phyloP scores from a whole-genome alignment of 1,140 invertebrate genomes.

The Phocides pigmalion region DNA sequence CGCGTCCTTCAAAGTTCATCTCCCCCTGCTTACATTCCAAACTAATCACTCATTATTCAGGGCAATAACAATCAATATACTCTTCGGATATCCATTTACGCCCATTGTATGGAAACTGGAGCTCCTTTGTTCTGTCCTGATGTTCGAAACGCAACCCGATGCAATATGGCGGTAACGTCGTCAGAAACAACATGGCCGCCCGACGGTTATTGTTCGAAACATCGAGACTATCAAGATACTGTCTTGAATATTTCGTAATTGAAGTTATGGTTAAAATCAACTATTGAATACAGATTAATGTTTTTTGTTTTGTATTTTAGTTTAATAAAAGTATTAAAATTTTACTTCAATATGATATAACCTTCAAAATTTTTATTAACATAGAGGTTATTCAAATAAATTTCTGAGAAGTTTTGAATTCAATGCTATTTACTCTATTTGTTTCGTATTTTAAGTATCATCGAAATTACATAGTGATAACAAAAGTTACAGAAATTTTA shows the following conservation, averaged over 20 bases:
- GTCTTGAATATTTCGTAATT: constrained; percentile 1
- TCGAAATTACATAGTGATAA: too few relatives aligned
- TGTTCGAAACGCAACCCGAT: constrained; percentile 42
- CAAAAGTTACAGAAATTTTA: too few relatives aligned
- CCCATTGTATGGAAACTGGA: constrained; percentile 46
- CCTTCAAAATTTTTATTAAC: too few relatives aligned
- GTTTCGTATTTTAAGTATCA: too few relatives aligned
- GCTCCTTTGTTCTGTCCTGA: constrained; percentile 50
- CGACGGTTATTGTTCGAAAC: constrained; percentile 48
- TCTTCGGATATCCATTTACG: constrained; percentile 43
- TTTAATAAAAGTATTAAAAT: too few relatives aligned
- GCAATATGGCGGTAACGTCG: constrained; percentile 56
- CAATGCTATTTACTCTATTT: too few relatives aligned
- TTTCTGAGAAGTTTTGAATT: too few relatives aligned
- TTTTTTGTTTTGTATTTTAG: not conserved
- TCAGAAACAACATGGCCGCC: constrained; percentile 49
- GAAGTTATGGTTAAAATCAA: not conserved
- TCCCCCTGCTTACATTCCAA: constrained; percentile 12
- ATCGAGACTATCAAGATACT: constrained; percentile 13
- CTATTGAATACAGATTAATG: not conserved
- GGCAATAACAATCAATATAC: constrained; percentile 26
- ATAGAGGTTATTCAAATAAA: too few relatives aligned
- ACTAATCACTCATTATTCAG: constrained; percentile 25
- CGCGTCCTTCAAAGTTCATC: not conserved
- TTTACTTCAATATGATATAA: too few relatives aligned